Evolutionary conservation across 2,888 invertebrate species (phyloP).

Genomic region (Cryptus viduatorius): DNA sequence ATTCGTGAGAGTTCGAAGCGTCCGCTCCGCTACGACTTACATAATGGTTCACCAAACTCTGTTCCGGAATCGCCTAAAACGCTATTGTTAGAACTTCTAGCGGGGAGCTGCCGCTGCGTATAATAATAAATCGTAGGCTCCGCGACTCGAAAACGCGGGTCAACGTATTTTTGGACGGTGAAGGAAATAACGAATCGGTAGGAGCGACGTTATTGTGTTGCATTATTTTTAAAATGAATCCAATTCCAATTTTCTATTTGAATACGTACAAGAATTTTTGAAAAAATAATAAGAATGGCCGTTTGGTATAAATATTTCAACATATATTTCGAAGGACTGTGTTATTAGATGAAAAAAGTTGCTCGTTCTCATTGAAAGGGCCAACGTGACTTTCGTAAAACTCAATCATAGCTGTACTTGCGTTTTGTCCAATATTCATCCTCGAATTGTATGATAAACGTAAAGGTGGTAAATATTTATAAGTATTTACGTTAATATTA

Average conservation of each 20-base stretch:
- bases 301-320: too few species aligned
- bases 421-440: too few species aligned
- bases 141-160: constrained; percentile 82
- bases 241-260: not conserved
- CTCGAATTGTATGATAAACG: too few species aligned
- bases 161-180: constrained; percentile 81
- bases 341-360: too few species aligned
- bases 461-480: too few species aligned
- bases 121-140: constrained; percentile 83
- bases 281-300: too few species aligned
- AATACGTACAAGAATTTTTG: too few species aligned
- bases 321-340: too few species aligned
- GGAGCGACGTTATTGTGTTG: not conserved
- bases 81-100: constrained; percentile 75
- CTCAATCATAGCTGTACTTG: too few species aligned
- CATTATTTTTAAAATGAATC: not conserved
- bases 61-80: constrained; percentile 71
- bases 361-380: too few species aligned
- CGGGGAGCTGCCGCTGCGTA: constrained; percentile 71
- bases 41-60: constrained; percentile 83
- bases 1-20: not conserved
- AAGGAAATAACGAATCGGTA: constrained; percentile 51
- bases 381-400: too few species aligned
- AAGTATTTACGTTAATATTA: too few species aligned
- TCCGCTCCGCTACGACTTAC: constrained; percentile 68